phyloP scores from a whole-genome alignment of 1,140 invertebrate species.

The Cotesia vestalis region DNA sequence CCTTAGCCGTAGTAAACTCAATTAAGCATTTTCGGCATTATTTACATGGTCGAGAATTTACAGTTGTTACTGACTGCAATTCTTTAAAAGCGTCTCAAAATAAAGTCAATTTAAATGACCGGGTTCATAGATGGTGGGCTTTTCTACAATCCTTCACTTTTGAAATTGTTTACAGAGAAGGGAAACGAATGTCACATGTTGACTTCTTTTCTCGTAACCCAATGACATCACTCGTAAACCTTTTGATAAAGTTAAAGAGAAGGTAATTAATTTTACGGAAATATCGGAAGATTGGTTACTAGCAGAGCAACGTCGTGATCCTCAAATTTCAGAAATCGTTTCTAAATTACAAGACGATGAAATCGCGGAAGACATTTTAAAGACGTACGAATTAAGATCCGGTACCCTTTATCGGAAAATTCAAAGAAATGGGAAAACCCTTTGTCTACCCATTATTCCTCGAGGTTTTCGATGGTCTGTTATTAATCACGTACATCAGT shows the following conservation, averaged over 20 bases:
- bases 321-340: constrained; percentile 35
- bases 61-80: constrained; percentile 49
- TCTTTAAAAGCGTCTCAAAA: constrained; percentile 49
- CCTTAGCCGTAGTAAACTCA: too few relatives aligned
- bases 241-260: constrained; percentile 19
- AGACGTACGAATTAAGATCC: constrained; percentile 44
- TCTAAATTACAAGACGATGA: constrained; percentile 35
- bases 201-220: constrained; percentile 38
- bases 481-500: constrained; percentile 53
- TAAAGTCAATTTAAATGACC: constrained; percentile 51
- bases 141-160: constrained; percentile 51
- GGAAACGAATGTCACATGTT: constrained; percentile 33
- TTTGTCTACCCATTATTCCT: constrained; percentile 50
- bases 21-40: constrained; percentile 43
- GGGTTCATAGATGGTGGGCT: constrained; percentile 54
- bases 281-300: constrained; percentile 42
- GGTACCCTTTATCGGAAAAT: constrained; percentile 46
- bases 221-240: neutral
- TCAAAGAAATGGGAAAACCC: constrained; percentile 39
- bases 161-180: constrained; percentile 34
- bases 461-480: constrained; percentile 47
- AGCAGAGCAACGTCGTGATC: constrained; percentile 40
- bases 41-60: constrained; percentile 44
- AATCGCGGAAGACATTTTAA: constrained; percentile 35
- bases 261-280: constrained; percentile 39